These are phyloP conservation scores for Lontra canadensis DNA, from an alignment of 2,113 vertebrate genomes.

Conservation along the genomic window DNA sequence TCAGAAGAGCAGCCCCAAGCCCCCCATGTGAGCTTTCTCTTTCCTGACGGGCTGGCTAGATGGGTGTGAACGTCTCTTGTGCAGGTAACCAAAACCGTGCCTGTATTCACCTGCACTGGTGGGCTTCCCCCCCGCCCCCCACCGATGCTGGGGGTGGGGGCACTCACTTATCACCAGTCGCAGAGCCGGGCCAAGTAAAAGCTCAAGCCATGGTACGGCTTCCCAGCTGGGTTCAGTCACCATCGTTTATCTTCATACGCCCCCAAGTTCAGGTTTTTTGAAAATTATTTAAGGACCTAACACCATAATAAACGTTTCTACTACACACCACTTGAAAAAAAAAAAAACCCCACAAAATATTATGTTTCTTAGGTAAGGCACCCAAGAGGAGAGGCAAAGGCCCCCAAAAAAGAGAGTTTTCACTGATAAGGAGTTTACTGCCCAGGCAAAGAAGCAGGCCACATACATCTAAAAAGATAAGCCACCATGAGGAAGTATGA, in stretches of 20 bases:
- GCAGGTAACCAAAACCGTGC: constrained; percentile 36
- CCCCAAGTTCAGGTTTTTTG: background rate
- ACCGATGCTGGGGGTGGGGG: no score
- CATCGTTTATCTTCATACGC: background rate
- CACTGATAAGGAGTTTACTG: background rate
- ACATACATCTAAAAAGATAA: background rate
- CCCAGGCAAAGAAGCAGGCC: background rate
- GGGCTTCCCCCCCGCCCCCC: no score
- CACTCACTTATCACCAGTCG: background rate
- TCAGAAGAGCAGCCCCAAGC: constrained; percentile 62
- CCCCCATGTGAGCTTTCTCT: constrained; percentile 74
- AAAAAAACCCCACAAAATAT: background rate
- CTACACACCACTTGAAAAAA: background rate
- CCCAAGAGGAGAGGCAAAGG: background rate
- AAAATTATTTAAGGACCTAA: constrained; percentile 30
- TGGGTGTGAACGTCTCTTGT: constrained; percentile 60
- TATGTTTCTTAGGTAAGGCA: background rate
- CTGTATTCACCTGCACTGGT: background rate
- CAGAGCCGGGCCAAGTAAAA: background rate
- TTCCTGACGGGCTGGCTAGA: constrained; percentile 64
- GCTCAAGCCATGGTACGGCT: background rate
- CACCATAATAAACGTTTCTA: background rate
- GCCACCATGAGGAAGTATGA: background rate
- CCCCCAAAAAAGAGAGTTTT: background rate
- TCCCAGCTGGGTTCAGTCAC: background rate